Evolutionary conservation across 2,888 invertebrate species (phyloP).

Genomic region (Anoplius nigerrimus): DNA sequence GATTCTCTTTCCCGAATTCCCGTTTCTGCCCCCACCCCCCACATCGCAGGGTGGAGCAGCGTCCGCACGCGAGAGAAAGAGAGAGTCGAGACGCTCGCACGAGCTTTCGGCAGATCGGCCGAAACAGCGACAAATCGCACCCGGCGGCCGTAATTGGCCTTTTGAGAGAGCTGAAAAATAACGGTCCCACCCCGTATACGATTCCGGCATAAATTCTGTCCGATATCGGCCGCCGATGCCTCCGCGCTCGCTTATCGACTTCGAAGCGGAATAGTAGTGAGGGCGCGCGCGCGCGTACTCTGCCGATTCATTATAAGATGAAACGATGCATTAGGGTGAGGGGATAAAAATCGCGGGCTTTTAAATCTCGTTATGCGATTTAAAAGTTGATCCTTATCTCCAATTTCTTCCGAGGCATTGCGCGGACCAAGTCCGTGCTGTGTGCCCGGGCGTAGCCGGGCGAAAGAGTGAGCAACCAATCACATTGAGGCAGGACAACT

Average conservation of each 20-base stretch:
- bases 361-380: not conserved
- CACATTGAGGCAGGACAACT: conserved; percentile 39
- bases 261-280: not conserved
- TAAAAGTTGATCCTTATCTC: conserved; percentile 1
- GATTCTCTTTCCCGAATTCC: no score
- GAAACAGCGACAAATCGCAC: no score
- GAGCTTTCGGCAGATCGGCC: no score
- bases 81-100: no score
- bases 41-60: no score
- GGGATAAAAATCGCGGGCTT: not conserved
- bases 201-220: no score
- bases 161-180: no score
- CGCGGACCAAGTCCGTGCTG: conserved; percentile 7
- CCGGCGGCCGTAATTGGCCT: no score
- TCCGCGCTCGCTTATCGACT: not conserved
- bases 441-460: not conserved
- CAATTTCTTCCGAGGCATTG: conserved; percentile 17
- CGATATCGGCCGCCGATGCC: not conserved
- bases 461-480: conserved; percentile 21
- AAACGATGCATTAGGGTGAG: not conserved
- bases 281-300: not conserved
- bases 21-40: no score
- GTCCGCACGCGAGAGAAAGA: no score
- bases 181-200: no score
- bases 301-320: not conserved